phyloP scores from a whole-genome alignment of 2,113 vertebrate species.

The Passerina amoena region DNA sequence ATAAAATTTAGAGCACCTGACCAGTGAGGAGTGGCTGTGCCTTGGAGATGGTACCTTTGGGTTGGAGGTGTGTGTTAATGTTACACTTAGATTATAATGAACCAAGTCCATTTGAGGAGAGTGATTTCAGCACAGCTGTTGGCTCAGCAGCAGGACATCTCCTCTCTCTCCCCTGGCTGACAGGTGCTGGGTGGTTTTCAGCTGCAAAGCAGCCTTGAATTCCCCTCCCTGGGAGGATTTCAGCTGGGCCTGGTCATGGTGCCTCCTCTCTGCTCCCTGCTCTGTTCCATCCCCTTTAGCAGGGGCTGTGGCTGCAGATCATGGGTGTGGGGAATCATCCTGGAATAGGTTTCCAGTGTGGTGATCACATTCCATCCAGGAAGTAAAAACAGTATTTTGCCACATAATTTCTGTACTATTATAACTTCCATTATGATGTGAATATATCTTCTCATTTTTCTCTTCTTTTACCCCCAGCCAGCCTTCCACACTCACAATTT shows the following conservation, averaged over 20 bases:
- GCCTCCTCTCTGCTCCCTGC: background rate
- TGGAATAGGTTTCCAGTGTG: background rate
- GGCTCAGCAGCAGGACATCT: background rate
- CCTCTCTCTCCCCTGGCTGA: background rate
- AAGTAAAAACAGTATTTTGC: background rate
- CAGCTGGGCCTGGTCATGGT: background rate
- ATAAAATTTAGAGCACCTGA: background rate
- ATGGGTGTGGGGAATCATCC: background rate
- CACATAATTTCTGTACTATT: background rate
- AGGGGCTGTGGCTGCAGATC: background rate
- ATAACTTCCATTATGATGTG: background rate
- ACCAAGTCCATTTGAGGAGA: background rate
- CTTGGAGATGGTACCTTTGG: background rate
- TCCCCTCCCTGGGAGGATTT: background rate
- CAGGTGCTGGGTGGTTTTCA: background rate
- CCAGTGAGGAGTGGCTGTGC: background rate
- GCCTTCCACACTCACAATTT: background rate
- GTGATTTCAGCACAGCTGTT: rapidly evolving
- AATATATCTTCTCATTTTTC: background rate
- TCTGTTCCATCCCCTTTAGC: background rate
- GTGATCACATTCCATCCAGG: background rate
- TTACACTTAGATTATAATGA: background rate
- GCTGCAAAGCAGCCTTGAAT: background rate
- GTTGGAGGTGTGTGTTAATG: background rate
- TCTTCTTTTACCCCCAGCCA: background rate